Conservation (phyloP, 2,888 invertebrate species). For the Cryptops parisi region DNA sequence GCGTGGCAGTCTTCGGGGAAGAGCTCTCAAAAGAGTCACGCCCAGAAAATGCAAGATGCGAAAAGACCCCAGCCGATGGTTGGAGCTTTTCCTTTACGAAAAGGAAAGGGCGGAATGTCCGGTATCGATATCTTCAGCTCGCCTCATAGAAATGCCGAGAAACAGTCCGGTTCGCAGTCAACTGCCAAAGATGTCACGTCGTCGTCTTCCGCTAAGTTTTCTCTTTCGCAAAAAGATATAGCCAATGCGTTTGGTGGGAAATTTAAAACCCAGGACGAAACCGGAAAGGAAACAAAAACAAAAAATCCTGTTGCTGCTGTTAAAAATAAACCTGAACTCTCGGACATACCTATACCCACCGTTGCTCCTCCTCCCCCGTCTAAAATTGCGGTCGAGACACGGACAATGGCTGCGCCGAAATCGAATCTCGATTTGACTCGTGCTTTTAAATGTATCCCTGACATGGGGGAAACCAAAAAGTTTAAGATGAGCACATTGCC, state of each 20-base stretch:
- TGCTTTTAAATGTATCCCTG: no score
- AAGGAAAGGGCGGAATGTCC: neutral
- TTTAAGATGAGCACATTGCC: no score
- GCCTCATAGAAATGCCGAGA: neutral
- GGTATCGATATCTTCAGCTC: neutral
- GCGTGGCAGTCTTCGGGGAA: neutral
- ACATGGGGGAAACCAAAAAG: no score
- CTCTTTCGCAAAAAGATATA: neutral
- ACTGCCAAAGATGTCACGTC: neutral
- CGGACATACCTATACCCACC: no score
- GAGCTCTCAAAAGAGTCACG: neutral
- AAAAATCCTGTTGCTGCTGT: no score
- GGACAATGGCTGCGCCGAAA: no score
- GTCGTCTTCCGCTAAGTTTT: neutral
- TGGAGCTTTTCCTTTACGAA: neutral
- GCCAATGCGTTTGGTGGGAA: slow-evolving; percentile 7
- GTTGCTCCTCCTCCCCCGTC: no score
- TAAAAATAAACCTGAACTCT: no score
- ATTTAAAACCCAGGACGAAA: neutral
- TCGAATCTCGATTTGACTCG: no score
- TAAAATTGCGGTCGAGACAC: no score
- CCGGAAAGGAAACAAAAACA: no score
- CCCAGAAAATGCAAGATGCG: neutral
- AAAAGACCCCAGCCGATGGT: neutral
- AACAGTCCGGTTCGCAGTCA: neutral